These are phyloP conservation scores for Aphelenchoides fujianensis DNA, from an alignment of 1,140 invertebrate species.

Conservation along the genomic window DNA sequence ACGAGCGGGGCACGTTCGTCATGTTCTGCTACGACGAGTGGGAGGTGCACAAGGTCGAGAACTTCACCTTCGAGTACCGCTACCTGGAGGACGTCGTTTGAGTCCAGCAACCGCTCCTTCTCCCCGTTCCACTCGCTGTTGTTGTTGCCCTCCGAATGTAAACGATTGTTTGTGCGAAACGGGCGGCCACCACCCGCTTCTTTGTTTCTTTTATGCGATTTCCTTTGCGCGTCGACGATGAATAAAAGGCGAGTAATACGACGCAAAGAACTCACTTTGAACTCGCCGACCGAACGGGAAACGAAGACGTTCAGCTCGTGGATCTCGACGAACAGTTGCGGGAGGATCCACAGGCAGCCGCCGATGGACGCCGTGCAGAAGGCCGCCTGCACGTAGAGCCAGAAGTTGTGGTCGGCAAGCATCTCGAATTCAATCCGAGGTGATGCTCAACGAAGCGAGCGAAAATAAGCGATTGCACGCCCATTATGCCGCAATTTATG, in stretches of 20 bases:
- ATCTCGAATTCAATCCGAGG: too few relatives aligned
- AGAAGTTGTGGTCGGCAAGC: neutral
- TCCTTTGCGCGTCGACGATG: too few relatives aligned
- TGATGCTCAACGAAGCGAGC: too few relatives aligned
- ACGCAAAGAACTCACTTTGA: neutral
- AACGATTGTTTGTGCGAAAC: too few relatives aligned
- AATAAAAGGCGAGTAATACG: too few relatives aligned
- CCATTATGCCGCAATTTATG: too few relatives aligned
- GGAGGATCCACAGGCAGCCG: neutral
- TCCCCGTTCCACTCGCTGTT: too few relatives aligned
- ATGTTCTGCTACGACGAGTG: constrained; percentile 98
- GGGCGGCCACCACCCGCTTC: too few relatives aligned
- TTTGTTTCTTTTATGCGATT: too few relatives aligned
- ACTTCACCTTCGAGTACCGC: constrained; percentile 99
- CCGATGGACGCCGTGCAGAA: neutral
- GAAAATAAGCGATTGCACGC: too few relatives aligned
- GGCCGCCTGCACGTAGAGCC: neutral
- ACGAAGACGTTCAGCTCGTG: constrained; percentile 2
- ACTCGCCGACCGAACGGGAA: neutral
- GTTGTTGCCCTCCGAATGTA: too few relatives aligned
- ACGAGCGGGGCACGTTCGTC: constrained; percentile 98
- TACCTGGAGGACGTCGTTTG: constrained; percentile 99
- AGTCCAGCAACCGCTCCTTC: too few relatives aligned
- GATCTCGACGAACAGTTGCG: neutral
- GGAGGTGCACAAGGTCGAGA: constrained; percentile 73